Conservation (phyloP, 1,140 invertebrate species). For the Rhopalosiphum padi region DNA sequence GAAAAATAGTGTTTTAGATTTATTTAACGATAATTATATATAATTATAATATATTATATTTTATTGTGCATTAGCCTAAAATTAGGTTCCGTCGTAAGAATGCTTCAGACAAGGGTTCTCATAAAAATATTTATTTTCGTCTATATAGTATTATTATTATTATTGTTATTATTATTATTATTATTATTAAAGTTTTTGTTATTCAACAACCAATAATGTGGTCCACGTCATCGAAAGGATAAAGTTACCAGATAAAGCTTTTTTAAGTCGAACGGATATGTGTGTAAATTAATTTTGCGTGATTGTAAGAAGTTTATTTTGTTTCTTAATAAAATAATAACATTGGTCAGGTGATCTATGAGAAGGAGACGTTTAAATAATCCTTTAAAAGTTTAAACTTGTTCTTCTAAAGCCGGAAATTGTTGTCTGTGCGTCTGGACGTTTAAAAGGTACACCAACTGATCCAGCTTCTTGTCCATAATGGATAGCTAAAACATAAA, state of each 20-base stretch:
- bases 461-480: conserved; percentile 77
- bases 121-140: neutral
- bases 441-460: conserved; percentile 72
- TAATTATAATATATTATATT: neutral
- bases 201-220: neutral
- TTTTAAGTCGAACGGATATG: conserved; percentile 15
- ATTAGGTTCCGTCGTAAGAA: conserved; percentile 14
- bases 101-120: neutral
- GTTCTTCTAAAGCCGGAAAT: conserved; percentile 62
- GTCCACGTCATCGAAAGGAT: neutral
- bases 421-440: conserved; percentile 69
- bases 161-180: no score
- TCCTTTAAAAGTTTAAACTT: conserved; percentile 60
- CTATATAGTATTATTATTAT: neutral
- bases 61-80: conserved; percentile 36
- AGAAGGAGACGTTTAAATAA: neutral
- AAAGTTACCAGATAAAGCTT: conserved; percentile 13
- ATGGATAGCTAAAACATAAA: conserved; percentile 69
- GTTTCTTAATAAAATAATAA: neutral
- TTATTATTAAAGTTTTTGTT: neutral
- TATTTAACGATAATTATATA: conserved; percentile 29
- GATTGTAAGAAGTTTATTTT: neutral
- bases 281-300: neutral
- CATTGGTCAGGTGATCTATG: neutral
- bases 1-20: conserved; percentile 54